These are phyloP conservation scores for Gymnocheta viridis DNA, from an alignment of 2,888 invertebrate genomes.

Conservation along the genomic window DNA sequence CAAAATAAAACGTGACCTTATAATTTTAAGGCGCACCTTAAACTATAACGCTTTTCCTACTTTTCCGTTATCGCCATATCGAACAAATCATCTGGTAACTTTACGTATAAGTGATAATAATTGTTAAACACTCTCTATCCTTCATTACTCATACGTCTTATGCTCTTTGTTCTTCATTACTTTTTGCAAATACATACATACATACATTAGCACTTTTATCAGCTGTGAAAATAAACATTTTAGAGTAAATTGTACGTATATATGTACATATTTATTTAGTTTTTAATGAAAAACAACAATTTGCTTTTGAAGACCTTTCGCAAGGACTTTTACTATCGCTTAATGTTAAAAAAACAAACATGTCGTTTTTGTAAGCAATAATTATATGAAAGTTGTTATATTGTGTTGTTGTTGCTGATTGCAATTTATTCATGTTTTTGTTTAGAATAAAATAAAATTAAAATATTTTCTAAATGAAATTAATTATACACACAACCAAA, in stretches of 20 bases:
- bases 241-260: no score
- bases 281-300: slow-evolving; percentile 8
- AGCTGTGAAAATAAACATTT: background rate
- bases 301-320: slow-evolving; percentile 58
- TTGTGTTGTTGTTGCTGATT: slow-evolving; percentile 34
- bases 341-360: slow-evolving; percentile 15
- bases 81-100: no score
- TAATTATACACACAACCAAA: slow-evolving; percentile 9
- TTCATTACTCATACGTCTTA: slow-evolving; percentile 46
- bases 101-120: slow-evolving; percentile 44
- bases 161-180: background rate
- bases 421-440: slow-evolving; percentile 36
- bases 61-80: no score
- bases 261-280: background rate
- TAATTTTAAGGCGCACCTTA: no score
- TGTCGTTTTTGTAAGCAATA: slow-evolving; percentile 46
- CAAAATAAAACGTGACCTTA: no score
- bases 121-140: background rate
- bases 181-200: background rate
- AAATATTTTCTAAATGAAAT: slow-evolving; percentile 46
- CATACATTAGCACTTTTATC: background rate
- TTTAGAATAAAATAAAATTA: slow-evolving; percentile 41
- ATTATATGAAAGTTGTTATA: slow-evolving; percentile 66
- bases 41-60: no score
- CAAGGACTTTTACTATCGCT: slow-evolving; percentile 66